Evolutionary conservation across 2,113 vertebrate species (phyloP), one percentile per base, ranked within the genome.

Genomic region (Brachypteracias leptosomus): DNA sequence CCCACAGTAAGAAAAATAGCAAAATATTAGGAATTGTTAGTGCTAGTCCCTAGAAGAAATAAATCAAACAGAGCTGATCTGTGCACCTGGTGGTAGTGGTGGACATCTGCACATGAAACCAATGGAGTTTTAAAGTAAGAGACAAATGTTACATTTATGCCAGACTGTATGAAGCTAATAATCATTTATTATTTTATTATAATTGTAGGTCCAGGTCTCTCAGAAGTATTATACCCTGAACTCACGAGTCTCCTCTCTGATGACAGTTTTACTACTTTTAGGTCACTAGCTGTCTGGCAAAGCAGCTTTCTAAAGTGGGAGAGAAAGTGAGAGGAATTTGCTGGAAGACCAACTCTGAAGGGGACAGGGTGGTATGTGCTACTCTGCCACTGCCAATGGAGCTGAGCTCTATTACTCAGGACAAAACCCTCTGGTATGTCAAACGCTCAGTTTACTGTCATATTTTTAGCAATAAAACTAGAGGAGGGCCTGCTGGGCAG

Each of bases 331-430:
- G 55, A 51, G 1, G 2, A 81, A 80, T 84, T 90, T 52, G 46
- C 91, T 95, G 86, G 85, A 90, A 93, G 65, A 90, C 51, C 89
- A 92, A 52, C 55, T 83, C 72, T 7, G 20, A 88, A 59, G n/a
- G 51, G 38, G 76, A 71, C 76, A 62, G 65, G 28, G 35, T 80
- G 46, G 46, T 85, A 88, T 22, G 40, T 1, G 0, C 20, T 91
- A 8, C 16, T 81, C 78, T 92, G 55, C 59, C 91, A 63, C 83
- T 77, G 52, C 52, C 81, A 66, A 90, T 47, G 52, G 76, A 89
- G 46, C 35, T 68, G 47, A 92, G 59, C n/a, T 83, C 75, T 77
- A 22, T 11, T 44, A 59, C 63, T 55, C 29, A 40, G 46, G 58
- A 82, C 49, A 90, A 75, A 68, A 52, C 19, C 7, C 36, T 83